phyloP scores from a whole-genome alignment of 2,888 invertebrate species.

The Philaethria dido region DNA sequence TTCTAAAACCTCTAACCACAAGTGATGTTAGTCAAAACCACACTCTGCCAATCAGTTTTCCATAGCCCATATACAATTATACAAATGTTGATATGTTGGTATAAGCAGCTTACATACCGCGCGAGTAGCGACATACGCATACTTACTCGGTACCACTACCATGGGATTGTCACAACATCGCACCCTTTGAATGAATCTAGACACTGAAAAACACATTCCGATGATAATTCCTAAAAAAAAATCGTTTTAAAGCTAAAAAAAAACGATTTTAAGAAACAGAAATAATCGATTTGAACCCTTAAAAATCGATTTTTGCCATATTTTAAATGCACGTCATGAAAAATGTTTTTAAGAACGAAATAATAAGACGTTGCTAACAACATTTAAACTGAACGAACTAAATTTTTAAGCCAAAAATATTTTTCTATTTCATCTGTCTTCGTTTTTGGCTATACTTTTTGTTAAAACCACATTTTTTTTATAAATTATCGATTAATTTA shows the following conservation, averaged over 20 bases:
- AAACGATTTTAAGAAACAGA: no score
- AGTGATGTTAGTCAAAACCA: conserved; percentile 50
- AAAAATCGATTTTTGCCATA: neutral
- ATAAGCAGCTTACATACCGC: conserved; percentile 60
- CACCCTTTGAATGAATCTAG: conserved; percentile 61
- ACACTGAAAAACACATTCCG: conserved; percentile 23
- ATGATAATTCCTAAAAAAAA: neutral
- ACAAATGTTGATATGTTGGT: conserved; percentile 75
- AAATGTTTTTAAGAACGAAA: neutral
- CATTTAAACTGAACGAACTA: neutral
- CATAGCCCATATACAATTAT: conserved; percentile 76
- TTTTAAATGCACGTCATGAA: conserved; percentile 2
- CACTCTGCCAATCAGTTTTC: conserved; percentile 63
- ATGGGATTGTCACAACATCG: conserved; percentile 61
- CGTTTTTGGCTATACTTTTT: neutral
- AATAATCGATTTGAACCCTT: neutral
- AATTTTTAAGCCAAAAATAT: conserved; percentile 4
- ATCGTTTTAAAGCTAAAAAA: neutral
- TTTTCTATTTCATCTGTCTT: neutral
- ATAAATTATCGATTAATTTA: neutral
- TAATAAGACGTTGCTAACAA: neutral
- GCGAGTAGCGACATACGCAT: conserved; percentile 49
- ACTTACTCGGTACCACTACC: conserved; percentile 51
- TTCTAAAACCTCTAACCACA: conserved; percentile 27
- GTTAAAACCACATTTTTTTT: neutral